Percentiles rank a stretch among this genome's conserved stretches.
Evolutionary conservation across 2,888 invertebrate species (phyloP).

Genomic region (Himalopsyche japonica): DNA sequence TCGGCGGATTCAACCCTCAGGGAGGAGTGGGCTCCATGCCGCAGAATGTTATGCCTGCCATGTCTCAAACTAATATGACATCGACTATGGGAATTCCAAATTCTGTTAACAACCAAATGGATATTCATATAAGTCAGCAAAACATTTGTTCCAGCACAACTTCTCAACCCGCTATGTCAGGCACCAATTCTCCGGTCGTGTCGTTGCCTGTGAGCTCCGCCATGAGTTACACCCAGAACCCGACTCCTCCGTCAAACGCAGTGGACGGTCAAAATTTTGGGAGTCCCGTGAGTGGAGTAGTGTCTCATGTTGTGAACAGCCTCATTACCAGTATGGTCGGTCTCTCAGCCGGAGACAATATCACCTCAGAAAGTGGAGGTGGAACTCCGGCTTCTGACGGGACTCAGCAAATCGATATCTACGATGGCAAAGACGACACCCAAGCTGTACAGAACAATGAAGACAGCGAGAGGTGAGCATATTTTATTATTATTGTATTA

Average conservation of each 20-base stretch:
- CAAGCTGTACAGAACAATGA: constrained; percentile 51
- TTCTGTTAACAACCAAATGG: constrained; percentile 46
- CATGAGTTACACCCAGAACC: constrained; percentile 42
- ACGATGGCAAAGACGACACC: constrained; percentile 56
- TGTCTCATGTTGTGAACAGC: constrained; percentile 57
- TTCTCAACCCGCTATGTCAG: constrained; percentile 48
- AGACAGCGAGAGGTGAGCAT: constrained; percentile 58
- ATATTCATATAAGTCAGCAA: constrained; percentile 42
- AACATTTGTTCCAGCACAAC: constrained; percentile 44
- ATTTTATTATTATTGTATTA: neutral
- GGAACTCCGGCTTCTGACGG: constrained; percentile 50
- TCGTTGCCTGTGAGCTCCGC: constrained; percentile 56
- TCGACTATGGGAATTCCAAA: constrained; percentile 45
- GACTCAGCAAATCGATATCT: constrained; percentile 50
- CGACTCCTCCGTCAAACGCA: constrained; percentile 45
- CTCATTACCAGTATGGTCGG: constrained; percentile 56
- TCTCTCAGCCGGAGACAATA: constrained; percentile 35
- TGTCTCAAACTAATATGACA: constrained; percentile 54
- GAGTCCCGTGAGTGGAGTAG: constrained; percentile 59
- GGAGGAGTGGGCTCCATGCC: constrained; percentile 33
- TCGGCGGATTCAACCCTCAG: constrained; percentile 35
- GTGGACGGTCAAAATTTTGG: constrained; percentile 58
- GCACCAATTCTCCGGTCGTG: constrained; percentile 59
- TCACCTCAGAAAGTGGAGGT: constrained; percentile 51
- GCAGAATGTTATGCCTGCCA: constrained; percentile 53